These are phyloP conservation scores for Crypturellus undulatus DNA, from an alignment of 2,113 vertebrate species.

Conservation along the genomic window DNA sequence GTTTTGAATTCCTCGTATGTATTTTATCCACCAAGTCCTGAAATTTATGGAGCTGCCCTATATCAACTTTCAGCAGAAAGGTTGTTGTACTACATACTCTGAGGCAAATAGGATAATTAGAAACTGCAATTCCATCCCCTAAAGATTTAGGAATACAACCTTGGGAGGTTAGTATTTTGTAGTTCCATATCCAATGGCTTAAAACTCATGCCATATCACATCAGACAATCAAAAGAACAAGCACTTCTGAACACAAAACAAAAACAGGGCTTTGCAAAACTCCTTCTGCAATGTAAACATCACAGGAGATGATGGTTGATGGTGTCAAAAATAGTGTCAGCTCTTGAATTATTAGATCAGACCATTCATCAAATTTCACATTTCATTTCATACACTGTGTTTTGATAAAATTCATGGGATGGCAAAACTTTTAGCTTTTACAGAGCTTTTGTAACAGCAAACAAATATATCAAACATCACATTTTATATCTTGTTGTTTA, in stretches of 20 bases:
- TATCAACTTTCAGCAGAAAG: background rate
- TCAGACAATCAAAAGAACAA: background rate
- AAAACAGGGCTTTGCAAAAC: background rate
- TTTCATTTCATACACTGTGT: background rate
- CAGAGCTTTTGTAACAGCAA: background rate
- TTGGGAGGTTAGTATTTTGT: background rate
- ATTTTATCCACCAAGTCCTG: background rate
- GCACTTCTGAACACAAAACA: background rate
- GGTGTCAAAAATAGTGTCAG: background rate
- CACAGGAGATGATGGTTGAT: background rate
- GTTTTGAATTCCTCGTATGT: background rate
- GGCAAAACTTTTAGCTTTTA: background rate
- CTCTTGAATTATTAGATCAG: background rate
- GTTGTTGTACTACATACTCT: background rate
- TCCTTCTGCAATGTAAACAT: background rate
- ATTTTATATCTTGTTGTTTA: background rate
- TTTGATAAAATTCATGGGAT: background rate
- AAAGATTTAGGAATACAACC: background rate
- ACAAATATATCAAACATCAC: background rate
- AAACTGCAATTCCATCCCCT: background rate
- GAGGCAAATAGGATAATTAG: background rate
- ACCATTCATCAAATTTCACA: background rate
- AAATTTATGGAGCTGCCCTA: fast-evolving
- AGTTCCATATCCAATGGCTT: background rate
- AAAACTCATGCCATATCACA: background rate